A percentile compares a stretch with the other conserved stretches of the same genome.
Conservation (phyloP, 1,140 invertebrate species). For the Brachionus paranguensis region DNA sequence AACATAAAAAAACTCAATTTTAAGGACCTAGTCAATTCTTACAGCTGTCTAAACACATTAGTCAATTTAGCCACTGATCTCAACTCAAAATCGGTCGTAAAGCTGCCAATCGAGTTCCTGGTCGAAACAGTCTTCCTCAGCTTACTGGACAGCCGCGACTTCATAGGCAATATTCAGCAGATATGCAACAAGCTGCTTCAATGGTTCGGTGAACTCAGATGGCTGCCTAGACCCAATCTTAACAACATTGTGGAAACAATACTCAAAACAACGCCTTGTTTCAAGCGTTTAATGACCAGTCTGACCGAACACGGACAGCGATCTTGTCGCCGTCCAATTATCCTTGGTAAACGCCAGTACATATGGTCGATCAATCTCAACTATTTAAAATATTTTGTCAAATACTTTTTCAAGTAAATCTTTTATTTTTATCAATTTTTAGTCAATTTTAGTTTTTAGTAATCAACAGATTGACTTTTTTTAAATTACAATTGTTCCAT, state of each 20-base stretch:
- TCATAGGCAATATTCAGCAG: conserved; percentile 2
- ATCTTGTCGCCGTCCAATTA: background rate
- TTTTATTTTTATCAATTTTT: too few relatives aligned
- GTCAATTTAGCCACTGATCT: background rate
- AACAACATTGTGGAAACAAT: background rate
- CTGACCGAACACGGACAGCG: background rate
- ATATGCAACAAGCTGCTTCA: background rate
- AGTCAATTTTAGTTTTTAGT: too few relatives aligned
- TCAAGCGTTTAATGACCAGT: background rate
- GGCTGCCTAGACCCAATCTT: background rate
- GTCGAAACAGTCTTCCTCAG: background rate
- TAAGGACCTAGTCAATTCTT: background rate
- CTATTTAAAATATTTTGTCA: conserved; percentile 9
- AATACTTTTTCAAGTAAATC: conserved; percentile 4
- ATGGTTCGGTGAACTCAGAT: background rate
- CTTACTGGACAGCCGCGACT: background rate
- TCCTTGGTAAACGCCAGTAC: conserved; percentile 6
- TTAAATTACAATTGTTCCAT: too few relatives aligned
- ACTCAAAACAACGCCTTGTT: background rate
- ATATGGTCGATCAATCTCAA: background rate
- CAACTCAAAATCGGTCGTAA: background rate
- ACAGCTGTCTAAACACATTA: background rate
- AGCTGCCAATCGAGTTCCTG: background rate
- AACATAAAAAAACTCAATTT: background rate
- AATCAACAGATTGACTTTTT: too few relatives aligned